Percentiles rank a stretch among this genome's conserved stretches.
phyloP scores from a whole-genome alignment of 2,113 vertebrate species.

The Urocynchramus pylzowi region DNA sequence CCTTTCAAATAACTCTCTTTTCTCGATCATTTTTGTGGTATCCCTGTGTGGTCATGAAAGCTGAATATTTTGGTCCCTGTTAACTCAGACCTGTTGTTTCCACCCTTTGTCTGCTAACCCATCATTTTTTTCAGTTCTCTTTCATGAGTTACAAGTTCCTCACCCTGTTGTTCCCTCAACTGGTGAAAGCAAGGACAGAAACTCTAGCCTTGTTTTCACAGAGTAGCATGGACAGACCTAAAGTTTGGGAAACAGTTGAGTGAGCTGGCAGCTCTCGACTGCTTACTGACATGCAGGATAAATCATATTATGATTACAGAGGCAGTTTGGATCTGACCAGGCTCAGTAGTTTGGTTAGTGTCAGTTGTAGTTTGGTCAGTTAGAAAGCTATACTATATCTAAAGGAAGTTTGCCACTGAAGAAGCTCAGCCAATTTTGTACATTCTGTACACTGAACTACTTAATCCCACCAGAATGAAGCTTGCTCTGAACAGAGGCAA shows the following conservation, averaged over 20 bases:
- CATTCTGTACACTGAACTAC: neutral
- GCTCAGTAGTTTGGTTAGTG: neutral
- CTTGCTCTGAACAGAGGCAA: neutral
- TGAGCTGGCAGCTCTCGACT: neutral
- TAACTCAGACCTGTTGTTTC: neutral
- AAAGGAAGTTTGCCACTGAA: neutral
- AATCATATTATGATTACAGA: neutral
- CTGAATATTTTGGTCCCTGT: neutral
- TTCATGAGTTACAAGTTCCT: neutral
- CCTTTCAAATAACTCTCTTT: neutral
- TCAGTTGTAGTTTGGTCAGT: neutral
- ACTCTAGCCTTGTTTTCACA: neutral
- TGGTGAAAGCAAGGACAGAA: neutral
- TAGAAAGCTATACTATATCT: neutral
- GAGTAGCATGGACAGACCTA: neutral
- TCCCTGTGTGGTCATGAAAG: neutral
- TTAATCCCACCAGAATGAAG: neutral
- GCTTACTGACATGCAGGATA: neutral
- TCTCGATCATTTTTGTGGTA: neutral
- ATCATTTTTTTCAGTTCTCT: neutral
- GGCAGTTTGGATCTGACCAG: neutral
- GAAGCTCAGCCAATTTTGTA: neutral
- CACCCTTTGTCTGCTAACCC: rapidly evolving
- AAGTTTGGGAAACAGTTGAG: neutral
- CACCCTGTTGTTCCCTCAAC: rapidly evolving